Conservation (phyloP, 2,113 vertebrate species). For the Cacatua alba region DNA sequence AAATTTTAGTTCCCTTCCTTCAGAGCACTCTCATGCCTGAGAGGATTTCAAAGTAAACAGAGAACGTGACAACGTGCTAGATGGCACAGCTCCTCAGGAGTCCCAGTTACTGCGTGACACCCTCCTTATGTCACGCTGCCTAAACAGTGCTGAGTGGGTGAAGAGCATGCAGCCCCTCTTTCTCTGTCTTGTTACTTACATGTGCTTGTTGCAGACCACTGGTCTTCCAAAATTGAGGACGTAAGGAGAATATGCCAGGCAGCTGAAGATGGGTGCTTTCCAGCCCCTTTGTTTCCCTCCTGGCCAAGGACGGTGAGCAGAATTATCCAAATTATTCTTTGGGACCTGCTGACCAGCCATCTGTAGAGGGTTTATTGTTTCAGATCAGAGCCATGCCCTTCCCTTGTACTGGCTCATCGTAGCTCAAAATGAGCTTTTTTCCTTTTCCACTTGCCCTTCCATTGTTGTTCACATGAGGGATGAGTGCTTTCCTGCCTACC, state of each 20-base stretch:
- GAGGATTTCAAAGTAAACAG: neutral
- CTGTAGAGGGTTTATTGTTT: neutral
- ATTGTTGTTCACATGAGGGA: neutral
- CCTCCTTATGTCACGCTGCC: rapidly evolving
- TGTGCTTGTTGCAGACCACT: neutral
- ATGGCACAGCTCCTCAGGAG: rapidly evolving
- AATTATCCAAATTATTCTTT: neutral
- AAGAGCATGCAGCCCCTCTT: rapidly evolving
- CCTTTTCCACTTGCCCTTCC: neutral
- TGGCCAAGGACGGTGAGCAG: neutral
- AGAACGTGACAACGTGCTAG: neutral
- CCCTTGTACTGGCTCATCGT: neutral
- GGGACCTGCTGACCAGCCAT: neutral
- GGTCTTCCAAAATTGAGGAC: neutral
- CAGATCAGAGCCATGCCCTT: neutral
- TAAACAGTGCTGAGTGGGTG: rapidly evolving
- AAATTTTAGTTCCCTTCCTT: neutral
- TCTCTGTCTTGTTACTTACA: neutral
- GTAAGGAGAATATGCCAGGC: neutral
- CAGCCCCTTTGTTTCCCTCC: neutral
- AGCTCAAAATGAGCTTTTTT: neutral
- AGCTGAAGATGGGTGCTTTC: neutral
- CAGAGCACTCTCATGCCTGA: neutral
- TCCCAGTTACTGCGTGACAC: rapidly evolving
- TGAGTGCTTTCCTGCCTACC: neutral